phyloP scores from a whole-genome alignment of 2,113 vertebrate species.

The Blennius ocellaris region DNA sequence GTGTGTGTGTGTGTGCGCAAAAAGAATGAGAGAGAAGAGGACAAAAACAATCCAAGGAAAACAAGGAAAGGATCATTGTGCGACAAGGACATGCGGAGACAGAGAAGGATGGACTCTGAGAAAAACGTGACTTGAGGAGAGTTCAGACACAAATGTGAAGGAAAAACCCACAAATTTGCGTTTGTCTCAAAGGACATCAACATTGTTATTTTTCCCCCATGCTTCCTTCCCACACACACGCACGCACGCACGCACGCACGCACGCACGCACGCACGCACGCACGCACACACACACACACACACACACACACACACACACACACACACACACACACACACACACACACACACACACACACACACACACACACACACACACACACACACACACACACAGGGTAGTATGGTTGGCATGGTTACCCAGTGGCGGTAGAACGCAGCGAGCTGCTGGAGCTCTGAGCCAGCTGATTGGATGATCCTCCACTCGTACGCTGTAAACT shows the following conservation, averaged over 20 bases:
- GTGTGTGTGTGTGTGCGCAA: neutral
- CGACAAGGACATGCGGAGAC: neutral
- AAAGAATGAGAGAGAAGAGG: no score
- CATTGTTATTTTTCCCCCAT: conserved; percentile 6
- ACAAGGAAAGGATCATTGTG: neutral
- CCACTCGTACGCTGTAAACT: conserved; percentile 96
- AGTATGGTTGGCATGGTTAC: conserved; percentile 84
- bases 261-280: neutral
- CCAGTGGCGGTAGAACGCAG: conserved; percentile 96
- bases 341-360: neutral
- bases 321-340: conserved; percentile 4
- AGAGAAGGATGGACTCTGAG: neutral
- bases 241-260: no score
- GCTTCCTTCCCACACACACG: neutral
- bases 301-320: neutral
- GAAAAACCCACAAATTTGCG: conserved; percentile 18
- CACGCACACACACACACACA: conserved; percentile 4
- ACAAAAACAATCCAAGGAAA: neutral
- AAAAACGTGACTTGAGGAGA: neutral
- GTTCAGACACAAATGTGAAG: neutral
- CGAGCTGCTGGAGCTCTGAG: conserved; percentile 89
- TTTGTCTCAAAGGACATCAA: conserved; percentile 5
- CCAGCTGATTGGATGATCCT: conserved; percentile 85
- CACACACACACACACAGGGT: conserved; percentile 22
- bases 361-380: conserved; percentile 2